phyloP scores from a whole-genome alignment of 2,113 vertebrate genomes.

The Oryzias celebensis region DNA sequence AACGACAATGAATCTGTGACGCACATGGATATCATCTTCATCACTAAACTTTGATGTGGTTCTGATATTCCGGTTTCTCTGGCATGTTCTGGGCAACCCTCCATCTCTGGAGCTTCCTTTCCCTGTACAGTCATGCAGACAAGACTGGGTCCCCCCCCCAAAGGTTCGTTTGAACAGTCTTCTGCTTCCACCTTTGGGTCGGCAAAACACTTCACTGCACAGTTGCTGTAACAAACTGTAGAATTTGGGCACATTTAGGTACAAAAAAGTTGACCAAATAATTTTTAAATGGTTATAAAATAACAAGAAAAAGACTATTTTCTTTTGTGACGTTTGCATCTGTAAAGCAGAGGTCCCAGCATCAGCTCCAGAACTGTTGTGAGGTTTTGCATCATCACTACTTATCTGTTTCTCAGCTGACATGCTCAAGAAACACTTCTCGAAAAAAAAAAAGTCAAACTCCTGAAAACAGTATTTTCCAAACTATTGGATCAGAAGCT shows the following conservation, averaged over 20 bases:
- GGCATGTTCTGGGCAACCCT: neutral
- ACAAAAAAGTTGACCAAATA: too few relatives aligned
- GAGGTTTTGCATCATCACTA: slow-evolving; percentile 35
- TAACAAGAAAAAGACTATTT: too few relatives aligned
- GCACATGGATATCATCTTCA: slow-evolving; percentile 50
- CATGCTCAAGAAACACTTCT: neutral
- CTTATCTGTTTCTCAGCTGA: slow-evolving; percentile 16
- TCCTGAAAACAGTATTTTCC: too few relatives aligned
- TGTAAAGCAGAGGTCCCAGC: slow-evolving; percentile 5
- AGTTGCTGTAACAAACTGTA: neutral
- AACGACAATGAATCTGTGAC: fast-evolving
- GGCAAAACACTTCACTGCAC: neutral
- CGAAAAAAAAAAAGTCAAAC: too few relatives aligned
- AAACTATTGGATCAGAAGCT: too few relatives aligned
- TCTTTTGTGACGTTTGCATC: too few relatives aligned
- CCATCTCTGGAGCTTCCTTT: neutral
- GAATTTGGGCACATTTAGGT: too few relatives aligned
- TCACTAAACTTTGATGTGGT: neutral
- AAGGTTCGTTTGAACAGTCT: too few relatives aligned
- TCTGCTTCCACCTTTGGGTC: fast-evolving
- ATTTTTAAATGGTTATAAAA: too few relatives aligned
- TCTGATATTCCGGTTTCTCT: too few relatives aligned
- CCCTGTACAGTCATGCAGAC: slow-evolving; percentile 1
- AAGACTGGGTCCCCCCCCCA: neutral
- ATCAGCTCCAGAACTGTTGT: slow-evolving; percentile 8